A percentile compares a stretch with the other conserved stretches of the same genome.
phyloP scores from a whole-genome alignment of 2,888 invertebrate genomes.

The Deroplatys truncata region DNA sequence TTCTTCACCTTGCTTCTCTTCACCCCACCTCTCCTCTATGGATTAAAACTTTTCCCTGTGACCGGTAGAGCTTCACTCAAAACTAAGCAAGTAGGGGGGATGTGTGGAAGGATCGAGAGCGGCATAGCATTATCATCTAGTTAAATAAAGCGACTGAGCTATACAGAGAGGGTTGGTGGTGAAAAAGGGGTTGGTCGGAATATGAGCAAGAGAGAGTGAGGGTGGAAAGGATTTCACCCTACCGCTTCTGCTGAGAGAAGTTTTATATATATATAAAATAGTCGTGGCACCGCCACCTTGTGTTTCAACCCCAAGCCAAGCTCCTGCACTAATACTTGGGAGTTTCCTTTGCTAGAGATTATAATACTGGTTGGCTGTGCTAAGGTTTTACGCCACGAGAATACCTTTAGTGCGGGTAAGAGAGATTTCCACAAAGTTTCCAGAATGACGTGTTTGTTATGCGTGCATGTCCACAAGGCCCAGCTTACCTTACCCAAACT shows the following conservation, averaged over 20 bases:
- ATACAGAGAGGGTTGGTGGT: slow-evolving; percentile 9
- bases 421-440: background rate
- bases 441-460: background rate
- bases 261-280: slow-evolving; percentile 17
- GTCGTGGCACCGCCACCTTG: background rate
- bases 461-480: background rate
- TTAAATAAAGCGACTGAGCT: slow-evolving; percentile 21
- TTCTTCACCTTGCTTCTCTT: background rate
- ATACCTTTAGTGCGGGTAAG: background rate
- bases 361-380: background rate
- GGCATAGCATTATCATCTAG: slow-evolving; percentile 26
- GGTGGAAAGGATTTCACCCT: slow-evolving; percentile 11
- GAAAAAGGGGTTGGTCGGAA: background rate
- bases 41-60: slow-evolving; percentile 27
- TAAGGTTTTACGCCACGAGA: background rate
- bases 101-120: background rate
- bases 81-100: slow-evolving; percentile 9
- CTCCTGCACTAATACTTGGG: background rate
- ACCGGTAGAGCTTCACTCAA: slow-evolving; percentile 16
- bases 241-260: slow-evolving; percentile 1
- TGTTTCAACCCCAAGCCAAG: background rate
- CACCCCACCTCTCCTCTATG: slow-evolving; percentile 8
- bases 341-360: slow-evolving; percentile 3
- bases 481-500: background rate
- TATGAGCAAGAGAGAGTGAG: background rate